Conservation (phyloP, 2,113 vertebrate species). For the Halcyon malimbica region DNA sequence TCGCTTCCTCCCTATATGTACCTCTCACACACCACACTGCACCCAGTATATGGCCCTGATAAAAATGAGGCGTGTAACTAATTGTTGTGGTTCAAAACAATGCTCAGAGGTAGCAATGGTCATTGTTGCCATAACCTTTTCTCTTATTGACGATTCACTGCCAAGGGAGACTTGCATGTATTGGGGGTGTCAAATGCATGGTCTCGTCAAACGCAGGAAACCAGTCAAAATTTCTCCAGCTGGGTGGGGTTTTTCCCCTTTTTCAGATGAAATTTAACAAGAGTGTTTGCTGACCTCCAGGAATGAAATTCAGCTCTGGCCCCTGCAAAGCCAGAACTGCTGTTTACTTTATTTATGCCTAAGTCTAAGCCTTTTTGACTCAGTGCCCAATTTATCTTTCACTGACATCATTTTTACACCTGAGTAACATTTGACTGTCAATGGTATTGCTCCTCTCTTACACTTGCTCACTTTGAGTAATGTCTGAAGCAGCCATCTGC, state of each 20-base stretch:
- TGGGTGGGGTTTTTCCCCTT: fast-evolving
- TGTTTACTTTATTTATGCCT: not conserved
- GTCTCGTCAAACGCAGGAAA: not conserved
- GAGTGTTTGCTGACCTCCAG: not conserved
- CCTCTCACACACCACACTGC: conserved; percentile 23
- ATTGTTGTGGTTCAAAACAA: not conserved
- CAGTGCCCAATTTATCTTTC: not conserved
- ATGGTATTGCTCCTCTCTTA: not conserved
- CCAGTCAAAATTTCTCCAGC: not conserved
- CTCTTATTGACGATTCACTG: not conserved
- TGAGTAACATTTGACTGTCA: not conserved
- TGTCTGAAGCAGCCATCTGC: not conserved
- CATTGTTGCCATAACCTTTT: not conserved
- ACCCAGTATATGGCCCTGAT: not conserved
- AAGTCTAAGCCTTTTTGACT: not conserved
- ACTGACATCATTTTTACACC: not conserved
- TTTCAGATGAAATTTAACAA: not conserved
- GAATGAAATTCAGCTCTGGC: not conserved
- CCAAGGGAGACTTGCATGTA: not conserved
- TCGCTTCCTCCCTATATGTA: conserved; percentile 52
- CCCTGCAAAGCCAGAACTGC: not conserved
- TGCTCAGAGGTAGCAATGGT: not conserved
- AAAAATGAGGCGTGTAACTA: not conserved
- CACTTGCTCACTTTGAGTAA: not conserved
- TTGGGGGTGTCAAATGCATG: not conserved